Evolutionary conservation across 1,140 invertebrate genomes (phyloP).

Genomic region (Pseudoatta argentina): DNA sequence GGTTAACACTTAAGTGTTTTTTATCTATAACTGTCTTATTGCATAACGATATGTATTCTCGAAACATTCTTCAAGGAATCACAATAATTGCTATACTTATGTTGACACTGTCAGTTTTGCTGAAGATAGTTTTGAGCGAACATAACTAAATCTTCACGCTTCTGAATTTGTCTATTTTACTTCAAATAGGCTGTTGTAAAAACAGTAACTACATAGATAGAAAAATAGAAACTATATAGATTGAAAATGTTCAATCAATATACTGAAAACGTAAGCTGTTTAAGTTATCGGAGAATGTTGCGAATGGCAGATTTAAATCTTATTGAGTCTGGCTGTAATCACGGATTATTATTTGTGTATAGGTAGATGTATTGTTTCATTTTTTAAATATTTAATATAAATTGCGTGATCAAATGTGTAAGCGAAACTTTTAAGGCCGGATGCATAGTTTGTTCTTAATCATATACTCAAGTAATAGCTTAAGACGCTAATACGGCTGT

Average conservation of each 20-base stretch:
- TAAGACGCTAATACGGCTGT: too few relatives aligned
- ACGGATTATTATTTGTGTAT: too few relatives aligned
- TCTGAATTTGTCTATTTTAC: background rate
- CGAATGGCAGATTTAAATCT: too few relatives aligned
- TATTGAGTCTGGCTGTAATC: too few relatives aligned
- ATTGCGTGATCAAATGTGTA: too few relatives aligned
- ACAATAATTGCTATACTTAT: background rate
- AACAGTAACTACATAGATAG: background rate
- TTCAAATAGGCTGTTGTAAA: background rate
- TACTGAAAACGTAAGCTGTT: too few relatives aligned
- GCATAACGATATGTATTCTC: background rate
- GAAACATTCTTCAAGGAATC: constrained; percentile 13
- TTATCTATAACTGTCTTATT: background rate
- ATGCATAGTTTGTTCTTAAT: too few relatives aligned
- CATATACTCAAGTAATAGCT: too few relatives aligned
- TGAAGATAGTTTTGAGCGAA: background rate
- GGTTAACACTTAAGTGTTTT: constrained; percentile 10
- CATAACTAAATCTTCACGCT: background rate
- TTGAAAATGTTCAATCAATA: background rate
- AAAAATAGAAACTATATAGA: background rate
- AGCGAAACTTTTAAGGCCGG: too few relatives aligned
- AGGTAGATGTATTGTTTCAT: too few relatives aligned
- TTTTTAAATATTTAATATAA: too few relatives aligned
- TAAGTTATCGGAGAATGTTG: background rate
- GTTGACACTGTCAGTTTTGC: background rate